Conservation (phyloP, 2,113 vertebrate genomes). For the Progne subis region DNA sequence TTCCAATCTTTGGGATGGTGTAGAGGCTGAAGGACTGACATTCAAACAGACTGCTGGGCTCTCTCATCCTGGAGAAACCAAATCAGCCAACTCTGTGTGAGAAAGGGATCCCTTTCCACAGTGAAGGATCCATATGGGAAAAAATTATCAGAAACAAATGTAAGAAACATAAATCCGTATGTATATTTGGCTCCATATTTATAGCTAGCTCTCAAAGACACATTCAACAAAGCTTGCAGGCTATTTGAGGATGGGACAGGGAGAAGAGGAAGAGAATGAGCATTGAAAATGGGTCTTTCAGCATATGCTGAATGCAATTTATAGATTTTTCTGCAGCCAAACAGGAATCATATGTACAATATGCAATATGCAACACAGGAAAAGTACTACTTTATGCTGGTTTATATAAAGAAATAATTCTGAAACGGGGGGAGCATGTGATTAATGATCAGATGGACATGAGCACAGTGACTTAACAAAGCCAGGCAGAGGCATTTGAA, state of each 20-base stretch:
- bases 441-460: not conserved
- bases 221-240: not conserved
- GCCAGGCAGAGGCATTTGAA: not conserved
- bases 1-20: not conserved
- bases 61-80: not conserved
- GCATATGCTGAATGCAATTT: not conserved
- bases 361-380: not conserved
- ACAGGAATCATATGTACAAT: not conserved
- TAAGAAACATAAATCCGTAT: not conserved
- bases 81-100: not conserved
- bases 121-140: not conserved
- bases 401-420: not conserved
- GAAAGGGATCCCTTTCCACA: not conserved
- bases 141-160: not conserved
- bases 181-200: not conserved
- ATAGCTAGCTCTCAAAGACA: not conserved
- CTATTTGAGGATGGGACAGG: not conserved
- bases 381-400: not conserved
- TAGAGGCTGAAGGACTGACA: not conserved
- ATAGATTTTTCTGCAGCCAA: not conserved
- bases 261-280: not conserved
- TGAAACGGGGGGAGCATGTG: not conserved
- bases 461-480: not conserved
- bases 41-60: not conserved
- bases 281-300: not conserved